Percentiles rank a stretch among this genome's conserved stretches.
phyloP scores from a whole-genome alignment of 92 coral and sea anemone genomes.

The Phenganax stokvisi region DNA sequence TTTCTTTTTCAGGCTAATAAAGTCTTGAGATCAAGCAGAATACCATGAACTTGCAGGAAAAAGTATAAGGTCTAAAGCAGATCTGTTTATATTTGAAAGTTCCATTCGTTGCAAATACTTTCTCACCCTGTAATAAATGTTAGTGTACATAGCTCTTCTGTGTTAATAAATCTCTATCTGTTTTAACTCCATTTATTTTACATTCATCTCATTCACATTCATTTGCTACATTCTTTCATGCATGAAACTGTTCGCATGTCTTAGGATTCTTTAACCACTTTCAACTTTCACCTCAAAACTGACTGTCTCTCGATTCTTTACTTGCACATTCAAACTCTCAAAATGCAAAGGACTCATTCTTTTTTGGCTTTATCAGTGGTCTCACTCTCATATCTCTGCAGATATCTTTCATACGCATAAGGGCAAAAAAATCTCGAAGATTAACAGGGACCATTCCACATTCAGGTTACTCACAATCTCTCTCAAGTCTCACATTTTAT shows the following conservation, averaged over 20 bases:
- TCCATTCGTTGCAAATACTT: background rate
- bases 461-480: too few species aligned
- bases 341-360: background rate
- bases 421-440: background rate
- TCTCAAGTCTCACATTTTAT: too few species aligned
- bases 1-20: constrained; percentile 20
- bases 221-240: background rate
- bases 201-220: background rate
- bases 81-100: background rate
- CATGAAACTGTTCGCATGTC: background rate
- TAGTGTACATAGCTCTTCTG: too few species aligned
- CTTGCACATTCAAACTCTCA: background rate
- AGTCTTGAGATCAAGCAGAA: constrained; percentile 10
- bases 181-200: background rate
- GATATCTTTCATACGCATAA: background rate
- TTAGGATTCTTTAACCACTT: too few species aligned
- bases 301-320: background rate
- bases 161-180: background rate
- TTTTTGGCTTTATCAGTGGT: background rate
- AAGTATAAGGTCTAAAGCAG: background rate
- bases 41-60: constrained; percentile 6
- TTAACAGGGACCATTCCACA: too few species aligned
- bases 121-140: background rate
- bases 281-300: background rate
- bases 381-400: background rate